Percentiles rank a stretch among this genome's conserved stretches.
Evolutionary conservation across 2,113 vertebrate genomes (phyloP).

Genomic region (Gadus macrocephalus): DNA sequence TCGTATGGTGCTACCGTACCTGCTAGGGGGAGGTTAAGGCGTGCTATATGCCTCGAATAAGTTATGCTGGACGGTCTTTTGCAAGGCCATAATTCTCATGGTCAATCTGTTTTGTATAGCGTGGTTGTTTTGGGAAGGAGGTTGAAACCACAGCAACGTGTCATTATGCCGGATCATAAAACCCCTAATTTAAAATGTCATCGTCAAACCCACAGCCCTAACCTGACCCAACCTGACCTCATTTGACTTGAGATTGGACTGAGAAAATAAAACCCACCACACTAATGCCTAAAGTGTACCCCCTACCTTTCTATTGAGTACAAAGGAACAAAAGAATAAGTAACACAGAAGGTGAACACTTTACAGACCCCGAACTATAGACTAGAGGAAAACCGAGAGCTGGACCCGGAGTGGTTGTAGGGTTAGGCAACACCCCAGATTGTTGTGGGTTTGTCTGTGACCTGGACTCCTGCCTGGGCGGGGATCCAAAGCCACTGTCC

Average conservation of each 20-base stretch:
- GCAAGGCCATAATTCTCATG: conserved; percentile 18
- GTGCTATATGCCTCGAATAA: background rate
- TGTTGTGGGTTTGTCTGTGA: conserved; percentile 13
- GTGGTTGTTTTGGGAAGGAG: conserved; percentile 63
- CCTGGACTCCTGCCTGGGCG: conserved; percentile 40
- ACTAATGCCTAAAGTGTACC: no score
- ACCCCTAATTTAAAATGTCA: conserved; percentile 32
- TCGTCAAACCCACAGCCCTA: conserved; percentile 16
- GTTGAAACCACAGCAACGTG: conserved; percentile 54
- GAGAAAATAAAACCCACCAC: background rate
- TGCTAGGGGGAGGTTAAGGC: background rate
- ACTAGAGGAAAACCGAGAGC: conserved; percentile 11
- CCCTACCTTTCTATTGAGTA: no score
- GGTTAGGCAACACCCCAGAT: conserved; percentile 19
- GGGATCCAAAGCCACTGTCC: conserved; percentile 35
- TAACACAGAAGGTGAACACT: conserved; percentile 22
- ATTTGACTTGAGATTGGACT: background rate
- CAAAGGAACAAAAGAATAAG: no score
- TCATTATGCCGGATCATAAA: conserved; percentile 39
- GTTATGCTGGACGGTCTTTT: background rate
- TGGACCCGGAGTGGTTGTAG: conserved; percentile 19
- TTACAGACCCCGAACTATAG: conserved; percentile 1
- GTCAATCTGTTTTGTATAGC: conserved; percentile 46
- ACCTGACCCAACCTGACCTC: conserved; percentile 31
- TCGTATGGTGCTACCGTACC: no score